Evolutionary conservation across 2,888 invertebrate species (phyloP), one percentile per base, ranked within the genome.

Genomic region (Leistus spinibarbis): DNA sequence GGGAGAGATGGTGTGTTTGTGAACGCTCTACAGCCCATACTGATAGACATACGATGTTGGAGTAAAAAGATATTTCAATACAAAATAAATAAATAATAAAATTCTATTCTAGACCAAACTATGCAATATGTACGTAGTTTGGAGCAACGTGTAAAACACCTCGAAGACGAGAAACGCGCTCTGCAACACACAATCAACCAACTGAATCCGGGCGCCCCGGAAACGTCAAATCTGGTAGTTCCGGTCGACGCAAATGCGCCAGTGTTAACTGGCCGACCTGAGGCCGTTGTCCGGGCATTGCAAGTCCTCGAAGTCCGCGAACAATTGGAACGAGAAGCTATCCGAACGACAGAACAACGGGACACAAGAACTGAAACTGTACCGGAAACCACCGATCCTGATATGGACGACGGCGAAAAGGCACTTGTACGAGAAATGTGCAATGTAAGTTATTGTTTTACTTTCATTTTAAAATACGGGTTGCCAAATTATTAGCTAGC

Each of bases 401-500:
- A 91, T 83, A 90, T 91, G 89, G 93, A 95, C 81, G 93, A 96
- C 80, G 95, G 95, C 16, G 97, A 97, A 84, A 96, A 96, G 84
- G 97, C 97, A 3, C 89, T 97, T 72, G 95, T 97, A 66, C 89
- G 96, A 81, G 97, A 97, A 87, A 97, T 97, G 97, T 97, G 97
- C 86, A 97, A 97, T 86, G 92, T 92, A 86, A 88, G 90, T 86
- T 77, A 22, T 27, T 66, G 22, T 22, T 20, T 63, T 63, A n/a
- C n/a, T n/a, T n/a, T n/a, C n/a, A n/a, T n/a, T n/a, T n/a, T n/a
- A n/a, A n/a, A n/a, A n/a, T n/a, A n/a, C n/a, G n/a, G n/a, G n/a
- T n/a, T n/a, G n/a, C n/a, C n/a, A n/a, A n/a, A n/a, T n/a, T n/a
- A n/a, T n/a, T n/a, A n/a, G n/a, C n/a, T n/a, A n/a, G n/a, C n/a